A percentile compares a stretch with the other conserved stretches of the same genome.
Evolutionary conservation across 1,140 invertebrate genomes (phyloP).

Genomic region (Proales similis): DNA sequence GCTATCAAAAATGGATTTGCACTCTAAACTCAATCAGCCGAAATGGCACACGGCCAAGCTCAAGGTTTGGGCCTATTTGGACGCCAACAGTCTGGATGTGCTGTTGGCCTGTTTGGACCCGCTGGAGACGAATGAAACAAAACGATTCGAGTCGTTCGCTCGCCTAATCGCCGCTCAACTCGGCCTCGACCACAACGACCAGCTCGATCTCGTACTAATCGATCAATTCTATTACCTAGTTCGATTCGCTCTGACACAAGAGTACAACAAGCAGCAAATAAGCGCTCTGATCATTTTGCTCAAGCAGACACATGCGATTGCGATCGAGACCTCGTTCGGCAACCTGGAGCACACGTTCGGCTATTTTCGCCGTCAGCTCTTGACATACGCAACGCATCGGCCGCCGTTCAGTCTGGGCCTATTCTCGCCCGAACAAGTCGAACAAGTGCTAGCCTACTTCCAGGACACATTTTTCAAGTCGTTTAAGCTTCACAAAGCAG

Average conservation of each 20-base stretch:
- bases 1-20: slow-evolving; percentile 12
- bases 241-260: slow-evolving; percentile 3
- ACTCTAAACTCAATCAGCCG: slow-evolving; percentile 6
- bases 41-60: slow-evolving; percentile 6
- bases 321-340: slow-evolving; percentile 22
- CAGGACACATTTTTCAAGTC: slow-evolving; percentile 21
- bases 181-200: not conserved
- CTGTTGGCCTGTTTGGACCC: slow-evolving; percentile 12
- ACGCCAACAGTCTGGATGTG: not conserved
- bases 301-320: not conserved
- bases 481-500: slow-evolving; percentile 31
- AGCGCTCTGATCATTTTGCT: not conserved
- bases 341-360: slow-evolving; percentile 17
- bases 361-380: slow-evolving; percentile 8
- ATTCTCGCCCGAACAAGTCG: slow-evolving; percentile 5
- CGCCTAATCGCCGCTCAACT: not conserved
- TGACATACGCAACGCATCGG: slow-evolving; percentile 13
- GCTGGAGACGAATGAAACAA: not conserved
- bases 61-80: slow-evolving; percentile 7
- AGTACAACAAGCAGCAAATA: slow-evolving; percentile 4
- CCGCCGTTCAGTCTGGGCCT: slow-evolving; percentile 22
- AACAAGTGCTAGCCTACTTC: slow-evolving; percentile 16
- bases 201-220: slow-evolving; percentile 20
- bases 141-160: not conserved
- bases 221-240: slow-evolving; percentile 32